Percentiles rank a stretch among this genome's conserved stretches.
phyloP scores from a whole-genome alignment of 2,113 vertebrate genomes.

The Anolis sagrei region DNA sequence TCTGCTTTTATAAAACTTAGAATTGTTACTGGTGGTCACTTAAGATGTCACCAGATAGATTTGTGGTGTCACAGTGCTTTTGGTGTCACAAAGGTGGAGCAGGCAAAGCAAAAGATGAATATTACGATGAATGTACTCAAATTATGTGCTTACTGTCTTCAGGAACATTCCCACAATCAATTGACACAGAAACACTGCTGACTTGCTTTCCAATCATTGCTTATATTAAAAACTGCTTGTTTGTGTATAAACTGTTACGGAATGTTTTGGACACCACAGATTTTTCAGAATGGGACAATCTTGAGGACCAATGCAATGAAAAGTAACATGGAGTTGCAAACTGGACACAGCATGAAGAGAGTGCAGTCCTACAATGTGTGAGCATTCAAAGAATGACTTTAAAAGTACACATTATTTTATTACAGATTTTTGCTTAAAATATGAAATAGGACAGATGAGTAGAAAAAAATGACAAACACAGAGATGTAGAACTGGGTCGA shows the following conservation, averaged over 20 bases:
- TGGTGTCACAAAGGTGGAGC: too few species aligned
- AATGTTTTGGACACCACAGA: conserved; percentile 4
- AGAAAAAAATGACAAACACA: conserved; percentile 33
- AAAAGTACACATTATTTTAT: conserved; percentile 45
- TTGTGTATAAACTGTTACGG: neutral
- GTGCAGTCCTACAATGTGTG: conserved; percentile 1
- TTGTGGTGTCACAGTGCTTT: too few species aligned
- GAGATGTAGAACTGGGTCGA: conserved; percentile 44
- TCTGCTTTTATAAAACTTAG: neutral
- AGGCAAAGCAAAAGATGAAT: too few species aligned
- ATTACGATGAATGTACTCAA: too few species aligned
- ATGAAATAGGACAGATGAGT: neutral
- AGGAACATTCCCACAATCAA: too few species aligned
- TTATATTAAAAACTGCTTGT: neutral
- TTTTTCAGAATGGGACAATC: neutral
- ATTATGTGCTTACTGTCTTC: too few species aligned
- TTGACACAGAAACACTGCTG: too few species aligned
- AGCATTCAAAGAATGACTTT: conserved; percentile 18
- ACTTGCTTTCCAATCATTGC: too few species aligned
- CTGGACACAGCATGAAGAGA: conserved; percentile 57
- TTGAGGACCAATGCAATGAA: neutral
- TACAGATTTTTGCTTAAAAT: neutral
- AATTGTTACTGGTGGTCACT: too few species aligned
- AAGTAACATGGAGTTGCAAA: conserved; percentile 47
- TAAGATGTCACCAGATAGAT: too few species aligned